Conservation (phyloP, 37 sponge, comb jelly and placozoan genomes). For the Haliclona indistincta region DNA sequence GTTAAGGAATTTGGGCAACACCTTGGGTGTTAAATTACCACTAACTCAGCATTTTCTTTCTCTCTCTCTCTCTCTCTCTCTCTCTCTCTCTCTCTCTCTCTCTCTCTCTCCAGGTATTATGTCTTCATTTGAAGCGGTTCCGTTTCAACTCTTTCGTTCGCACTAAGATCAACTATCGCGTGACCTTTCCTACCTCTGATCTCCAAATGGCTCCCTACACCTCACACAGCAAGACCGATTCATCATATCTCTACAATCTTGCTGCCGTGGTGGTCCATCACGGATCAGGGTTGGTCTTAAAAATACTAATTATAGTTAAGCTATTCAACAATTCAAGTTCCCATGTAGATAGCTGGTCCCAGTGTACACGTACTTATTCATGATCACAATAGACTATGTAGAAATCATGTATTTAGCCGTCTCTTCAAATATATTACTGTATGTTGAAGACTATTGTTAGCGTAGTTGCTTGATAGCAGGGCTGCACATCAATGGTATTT, state of each 20-base stretch:
- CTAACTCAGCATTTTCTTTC: neutral
- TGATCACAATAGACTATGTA: no score
- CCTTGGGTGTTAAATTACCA: no score
- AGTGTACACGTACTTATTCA: no score
- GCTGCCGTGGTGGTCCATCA: slow-evolving; percentile 78
- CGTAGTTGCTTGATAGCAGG: no score
- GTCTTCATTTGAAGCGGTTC: slow-evolving; percentile 53
- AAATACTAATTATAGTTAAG: no score
- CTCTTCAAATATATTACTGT: no score
- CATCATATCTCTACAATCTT: slow-evolving; percentile 43
- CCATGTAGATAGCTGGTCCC: no score
- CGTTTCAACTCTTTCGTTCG: slow-evolving; percentile 45
- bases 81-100: slow-evolving; percentile 13
- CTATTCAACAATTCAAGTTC: no score
- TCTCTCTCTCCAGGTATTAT: slow-evolving; percentile 31
- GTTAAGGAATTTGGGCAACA: no score
- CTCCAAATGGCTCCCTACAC: slow-evolving; percentile 60
- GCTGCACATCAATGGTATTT: no score
- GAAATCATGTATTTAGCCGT: no score
- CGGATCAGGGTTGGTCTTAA: slow-evolving; percentile 76
- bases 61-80: slow-evolving; percentile 1
- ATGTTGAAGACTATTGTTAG: no score
- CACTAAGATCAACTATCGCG: slow-evolving; percentile 41
- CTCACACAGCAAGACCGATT: neutral
- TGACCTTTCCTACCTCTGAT: slow-evolving; percentile 52